These are phyloP conservation scores for Ornithoptera alexandrae DNA, from an alignment of 2,888 invertebrate species.

Conservation along the genomic window DNA sequence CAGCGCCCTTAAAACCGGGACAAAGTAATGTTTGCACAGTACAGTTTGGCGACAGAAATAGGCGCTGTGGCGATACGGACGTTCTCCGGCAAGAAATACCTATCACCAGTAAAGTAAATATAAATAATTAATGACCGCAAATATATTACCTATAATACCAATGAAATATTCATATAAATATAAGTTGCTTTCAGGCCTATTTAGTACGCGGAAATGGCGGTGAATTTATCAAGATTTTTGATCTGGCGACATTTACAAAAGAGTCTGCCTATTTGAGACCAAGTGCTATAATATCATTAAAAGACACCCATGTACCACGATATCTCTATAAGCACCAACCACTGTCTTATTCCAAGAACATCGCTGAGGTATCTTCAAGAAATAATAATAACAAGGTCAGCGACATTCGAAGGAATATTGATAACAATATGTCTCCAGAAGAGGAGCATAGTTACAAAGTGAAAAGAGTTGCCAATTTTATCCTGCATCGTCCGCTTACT, in stretches of 20 bases:
- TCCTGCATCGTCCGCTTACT: conserved; percentile 35
- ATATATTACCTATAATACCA: background rate
- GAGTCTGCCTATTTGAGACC: background rate
- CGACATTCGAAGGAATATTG: background rate
- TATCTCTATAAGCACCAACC: background rate
- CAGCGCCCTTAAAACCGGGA: too few species aligned
- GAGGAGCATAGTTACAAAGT: conserved; percentile 31
- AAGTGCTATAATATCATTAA: background rate
- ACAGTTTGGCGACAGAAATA: too few species aligned
- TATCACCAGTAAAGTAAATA: too few species aligned
- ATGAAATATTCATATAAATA: background rate
- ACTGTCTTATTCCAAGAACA: background rate
- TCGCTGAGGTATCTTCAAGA: background rate
- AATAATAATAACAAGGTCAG: background rate
- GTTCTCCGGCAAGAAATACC: too few species aligned
- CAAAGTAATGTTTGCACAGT: too few species aligned
- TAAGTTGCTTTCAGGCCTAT: background rate
- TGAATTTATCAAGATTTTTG: background rate
- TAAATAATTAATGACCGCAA: too few species aligned
- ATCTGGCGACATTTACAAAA: background rate
- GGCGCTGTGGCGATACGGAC: too few species aligned
- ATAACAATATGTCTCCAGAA: background rate
- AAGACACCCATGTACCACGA: background rate
- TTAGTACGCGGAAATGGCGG: background rate
- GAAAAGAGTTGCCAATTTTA: conserved; percentile 38